These are phyloP conservation scores for Herminia tarsipennalis DNA, from an alignment of 2,888 invertebrate genomes.

Conservation along the genomic window DNA sequence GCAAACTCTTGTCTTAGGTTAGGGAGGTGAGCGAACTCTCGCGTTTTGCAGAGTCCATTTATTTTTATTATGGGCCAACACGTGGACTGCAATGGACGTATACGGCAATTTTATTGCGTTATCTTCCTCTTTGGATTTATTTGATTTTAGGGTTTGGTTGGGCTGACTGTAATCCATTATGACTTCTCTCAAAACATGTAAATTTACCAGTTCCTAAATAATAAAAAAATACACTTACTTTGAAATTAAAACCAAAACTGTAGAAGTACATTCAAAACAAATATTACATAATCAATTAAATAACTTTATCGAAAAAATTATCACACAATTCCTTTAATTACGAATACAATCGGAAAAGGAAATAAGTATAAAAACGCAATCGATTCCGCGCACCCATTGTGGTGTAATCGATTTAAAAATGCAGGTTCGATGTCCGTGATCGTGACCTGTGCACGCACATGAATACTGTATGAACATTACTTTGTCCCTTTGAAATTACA, in stretches of 20 bases:
- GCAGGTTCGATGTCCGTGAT: conserved; percentile 80
- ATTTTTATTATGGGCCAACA: conserved; percentile 82
- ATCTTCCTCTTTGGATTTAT: conserved; percentile 67
- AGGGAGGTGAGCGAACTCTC: conserved; percentile 85
- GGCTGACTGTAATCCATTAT: too few relatives aligned
- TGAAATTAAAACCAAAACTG: too few relatives aligned
- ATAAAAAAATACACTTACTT: too few relatives aligned
- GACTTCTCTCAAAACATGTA: too few relatives aligned
- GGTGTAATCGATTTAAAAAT: conserved; percentile 77
- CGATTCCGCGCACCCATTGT: conserved; percentile 62
- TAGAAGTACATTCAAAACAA: too few relatives aligned
- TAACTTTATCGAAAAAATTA: conserved; percentile 29
- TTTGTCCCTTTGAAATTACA: conserved; percentile 51
- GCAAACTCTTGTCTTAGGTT: conserved; percentile 83
- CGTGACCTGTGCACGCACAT: conserved; percentile 79
- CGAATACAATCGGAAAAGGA: conserved; percentile 59
- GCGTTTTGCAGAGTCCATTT: conserved; percentile 78
- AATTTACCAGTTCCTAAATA: too few relatives aligned
- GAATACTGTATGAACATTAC: conserved; percentile 76
- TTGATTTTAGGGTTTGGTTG: conserved; percentile 18
- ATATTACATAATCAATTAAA: conserved; percentile 26
- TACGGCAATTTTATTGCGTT: conserved; percentile 72
- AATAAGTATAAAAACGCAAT: conserved; percentile 64
- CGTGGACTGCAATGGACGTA: conserved; percentile 69
- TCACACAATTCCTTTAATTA: conserved; percentile 66